Percentiles rank a stretch among this genome's conserved stretches.
These are phyloP conservation scores for Sakesphorus luctuosus DNA, from an alignment of 2,113 vertebrate genomes.

Conservation along the genomic window DNA sequence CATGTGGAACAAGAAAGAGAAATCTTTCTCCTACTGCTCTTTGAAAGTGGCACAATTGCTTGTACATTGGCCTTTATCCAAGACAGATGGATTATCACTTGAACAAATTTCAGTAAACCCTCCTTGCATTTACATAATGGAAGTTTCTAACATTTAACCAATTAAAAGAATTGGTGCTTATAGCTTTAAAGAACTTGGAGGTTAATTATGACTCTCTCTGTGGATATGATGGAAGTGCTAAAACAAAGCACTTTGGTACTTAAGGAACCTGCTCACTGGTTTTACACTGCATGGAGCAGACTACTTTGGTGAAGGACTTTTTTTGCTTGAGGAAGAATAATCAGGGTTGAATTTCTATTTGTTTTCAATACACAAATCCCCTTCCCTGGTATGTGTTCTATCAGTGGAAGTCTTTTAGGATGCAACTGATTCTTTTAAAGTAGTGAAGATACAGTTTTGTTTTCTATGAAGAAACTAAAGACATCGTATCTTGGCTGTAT, in stretches of 20 bases:
- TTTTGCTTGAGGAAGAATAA: not conserved
- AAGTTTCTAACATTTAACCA: not conserved
- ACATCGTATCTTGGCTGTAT: not conserved
- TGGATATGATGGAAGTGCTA: not conserved
- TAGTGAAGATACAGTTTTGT: not conserved
- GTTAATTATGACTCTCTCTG: conserved; percentile 42
- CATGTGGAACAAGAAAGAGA: not conserved
- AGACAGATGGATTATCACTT: conserved; percentile 52
- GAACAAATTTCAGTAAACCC: not conserved
- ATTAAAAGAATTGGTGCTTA: conserved; percentile 26
- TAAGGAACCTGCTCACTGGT: not conserved
- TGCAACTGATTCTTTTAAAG: not conserved
- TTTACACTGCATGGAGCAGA: not conserved
- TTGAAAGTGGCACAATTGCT: not conserved
- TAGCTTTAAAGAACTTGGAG: conserved; percentile 24
- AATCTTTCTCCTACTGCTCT: not conserved
- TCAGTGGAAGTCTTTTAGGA: not conserved
- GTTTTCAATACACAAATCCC: not conserved
- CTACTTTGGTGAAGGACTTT: not conserved
- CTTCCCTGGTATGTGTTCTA: not conserved
- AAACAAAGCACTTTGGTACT: not conserved
- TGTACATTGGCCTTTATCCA: not conserved
- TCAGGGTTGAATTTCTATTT: not conserved
- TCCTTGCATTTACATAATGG: conserved; percentile 29
- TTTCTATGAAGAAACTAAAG: not conserved